Evolutionary conservation across 2,113 vertebrate species (phyloP).

Genomic region (Rhadina sibilatrix): DNA sequence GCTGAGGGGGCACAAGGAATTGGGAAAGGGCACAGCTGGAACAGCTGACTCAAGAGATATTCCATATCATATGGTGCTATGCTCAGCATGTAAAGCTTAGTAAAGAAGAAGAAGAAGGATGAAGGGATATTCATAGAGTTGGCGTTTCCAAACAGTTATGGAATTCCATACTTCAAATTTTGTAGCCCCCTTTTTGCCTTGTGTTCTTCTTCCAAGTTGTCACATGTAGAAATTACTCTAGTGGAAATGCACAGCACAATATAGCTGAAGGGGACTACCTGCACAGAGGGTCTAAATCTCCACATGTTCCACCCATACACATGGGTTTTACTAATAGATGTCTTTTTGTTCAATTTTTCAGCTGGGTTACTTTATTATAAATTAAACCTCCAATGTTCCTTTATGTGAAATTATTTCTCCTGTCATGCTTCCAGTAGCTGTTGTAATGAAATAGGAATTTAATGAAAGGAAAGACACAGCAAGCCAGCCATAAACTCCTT

Average conservation of each 20-base stretch:
- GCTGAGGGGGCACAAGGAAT: background rate
- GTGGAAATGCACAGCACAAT: background rate
- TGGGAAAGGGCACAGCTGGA: background rate
- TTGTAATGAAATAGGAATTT: background rate
- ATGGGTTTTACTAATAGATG: background rate
- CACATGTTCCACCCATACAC: background rate
- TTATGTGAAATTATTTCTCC: background rate
- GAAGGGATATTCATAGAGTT: background rate
- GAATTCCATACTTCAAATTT: background rate
- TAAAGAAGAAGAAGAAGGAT: background rate
- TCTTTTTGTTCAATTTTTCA: background rate
- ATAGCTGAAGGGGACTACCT: background rate
- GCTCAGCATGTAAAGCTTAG: background rate
- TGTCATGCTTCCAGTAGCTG: background rate
- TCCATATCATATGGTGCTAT: no score
- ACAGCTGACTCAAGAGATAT: background rate
- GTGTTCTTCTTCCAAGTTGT: background rate
- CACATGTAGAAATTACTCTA: background rate
- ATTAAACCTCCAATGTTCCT: background rate
- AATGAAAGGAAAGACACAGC: background rate
- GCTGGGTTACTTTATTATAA: background rate
- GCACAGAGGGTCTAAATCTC: background rate
- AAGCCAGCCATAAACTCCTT: background rate
- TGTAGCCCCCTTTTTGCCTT: background rate
- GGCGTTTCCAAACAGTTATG: background rate